Evolutionary conservation across 2,113 vertebrate species (phyloP), one percentile per base, ranked within the genome.

Genomic region (Oreotrochilus melanogaster): DNA sequence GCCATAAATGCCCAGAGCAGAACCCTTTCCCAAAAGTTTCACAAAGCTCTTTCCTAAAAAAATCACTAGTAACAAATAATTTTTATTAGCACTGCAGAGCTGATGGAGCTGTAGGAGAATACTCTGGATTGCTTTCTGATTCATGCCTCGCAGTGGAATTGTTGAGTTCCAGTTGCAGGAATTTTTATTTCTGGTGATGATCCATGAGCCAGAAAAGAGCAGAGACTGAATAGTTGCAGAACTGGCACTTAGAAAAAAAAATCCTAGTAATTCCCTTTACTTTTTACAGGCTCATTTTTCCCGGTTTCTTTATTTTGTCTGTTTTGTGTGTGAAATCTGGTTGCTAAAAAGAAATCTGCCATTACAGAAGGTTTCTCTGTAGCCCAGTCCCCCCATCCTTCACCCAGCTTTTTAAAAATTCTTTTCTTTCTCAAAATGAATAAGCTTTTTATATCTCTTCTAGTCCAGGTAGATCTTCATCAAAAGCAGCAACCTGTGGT

Each of bases 111-210:
- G 48, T 57, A 92, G 89, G 80, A 95, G 78, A 92, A 73, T 93
- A 61, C 25, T 81, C 73, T 91, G 84, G 70, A 93, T 95, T 95
- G 76, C 22, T 94, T 93, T 92, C 84, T 92, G 86, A 93, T 94
- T 96, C 95, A 92, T 93, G 69, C 65, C 75, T 93, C 76, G 75
- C 89, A 91, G 81, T 78, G 93, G 93, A 89, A 81, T 91, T 89
- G 78, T 95, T 93, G 95, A 93, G 66, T 95, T 96, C 64, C 86
- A 86, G 50, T 92, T 95, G 83, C 21, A 84, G 18, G 57, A 61
- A 51, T 87, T 86, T 93, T 86, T 91, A 70, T 78, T 81, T 75
- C 80, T 96, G 80, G 53, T 91, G 89, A 82, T 72, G 73, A 75
- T 95, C 48, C 57, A 72, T 30, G 93, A 95, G 89, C 94, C 96